Base-by-base conservation (phyloP, 1,140 invertebrate genomes). In the Solenopsis fugax region DNA sequence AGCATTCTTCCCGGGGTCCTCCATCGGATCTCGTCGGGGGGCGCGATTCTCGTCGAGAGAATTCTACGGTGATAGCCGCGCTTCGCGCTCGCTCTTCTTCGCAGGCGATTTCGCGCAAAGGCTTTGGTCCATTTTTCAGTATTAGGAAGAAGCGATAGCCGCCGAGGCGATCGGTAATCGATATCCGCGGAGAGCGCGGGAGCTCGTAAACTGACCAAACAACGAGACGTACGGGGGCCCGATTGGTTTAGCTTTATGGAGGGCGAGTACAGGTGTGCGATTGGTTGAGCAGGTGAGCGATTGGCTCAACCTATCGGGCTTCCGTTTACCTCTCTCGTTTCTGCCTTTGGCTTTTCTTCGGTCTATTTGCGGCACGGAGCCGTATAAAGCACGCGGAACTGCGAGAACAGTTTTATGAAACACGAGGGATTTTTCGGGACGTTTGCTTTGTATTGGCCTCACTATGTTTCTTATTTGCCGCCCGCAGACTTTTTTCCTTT, bases 151-250 rank as follows among this genome's bases (percentile, higher is more conserved):
- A 90, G 71, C 67, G 69, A 87, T 81, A 76, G 80, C 78, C 69
- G 69, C 80, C n/a, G 62, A 85, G 50, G 48, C 69, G 86, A 90
- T 88, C 75, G 89, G 86, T 90, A 90, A 90, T 90, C 89, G 88
- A 90, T 90, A 90, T 58, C 86, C 88, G 56, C 29, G 62, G 86
- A 48, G 41, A 72, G 77, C 87, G 86, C 88, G 88, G 75, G 86
- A 72, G 77, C 88, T 89, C 88, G 88, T 89, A 89, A 89, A 89
- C 87, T 89, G 88, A 64, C 87, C 87, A 89, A 90, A 90, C 88
- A 90, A 90, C 89, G 89, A 89, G 88, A 88, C 82, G 87, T 86
- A 86, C 69, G 50, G 41, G 7, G 41, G 69, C 71, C 65, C 87
- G 89, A 90, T 89, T 90, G 88, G 85, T 90, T 87, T 84, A 87